phyloP scores from a whole-genome alignment of 2,797 vertebrate species.

The Sebastes steindachneri region DNA sequence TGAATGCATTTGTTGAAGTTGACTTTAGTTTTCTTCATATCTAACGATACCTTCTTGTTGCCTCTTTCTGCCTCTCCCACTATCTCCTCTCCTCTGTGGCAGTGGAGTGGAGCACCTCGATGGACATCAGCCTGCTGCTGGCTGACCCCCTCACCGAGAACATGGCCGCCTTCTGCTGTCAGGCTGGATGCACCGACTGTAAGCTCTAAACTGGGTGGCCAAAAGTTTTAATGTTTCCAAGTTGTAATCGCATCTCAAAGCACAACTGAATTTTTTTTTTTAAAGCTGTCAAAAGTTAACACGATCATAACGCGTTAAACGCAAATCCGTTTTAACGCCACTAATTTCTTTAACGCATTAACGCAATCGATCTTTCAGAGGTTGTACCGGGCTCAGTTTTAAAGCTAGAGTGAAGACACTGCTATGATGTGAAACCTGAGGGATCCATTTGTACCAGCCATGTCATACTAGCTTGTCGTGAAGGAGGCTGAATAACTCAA shows the following conservation, averaged over 20 bases:
- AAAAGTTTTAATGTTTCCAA: neutral
- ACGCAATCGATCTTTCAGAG: too few relatives aligned
- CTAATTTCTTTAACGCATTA: too few relatives aligned
- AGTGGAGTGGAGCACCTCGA: slow-evolving; percentile 96
- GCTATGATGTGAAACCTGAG: too few relatives aligned
- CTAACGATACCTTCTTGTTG: neutral
- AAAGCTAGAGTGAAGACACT: too few relatives aligned
- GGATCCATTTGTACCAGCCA: accelerated
- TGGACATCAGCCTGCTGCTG: slow-evolving; percentile 85
- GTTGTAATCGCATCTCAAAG: neutral
- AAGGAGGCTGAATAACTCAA: too few relatives aligned
- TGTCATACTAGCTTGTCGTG: too few relatives aligned
- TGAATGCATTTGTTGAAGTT: neutral
- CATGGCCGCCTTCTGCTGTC: slow-evolving; percentile 87
- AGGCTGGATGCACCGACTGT: slow-evolving; percentile 85
- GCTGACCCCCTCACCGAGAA: slow-evolving; percentile 90
- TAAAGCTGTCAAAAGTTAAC: too few relatives aligned
- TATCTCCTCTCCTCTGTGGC: neutral
- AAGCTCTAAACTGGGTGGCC: slow-evolving; percentile 62
- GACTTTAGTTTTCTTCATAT: neutral
- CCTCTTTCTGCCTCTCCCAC: neutral
- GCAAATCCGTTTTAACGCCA: too few relatives aligned
- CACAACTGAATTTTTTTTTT: neutral
- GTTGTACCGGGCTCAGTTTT: too few relatives aligned
- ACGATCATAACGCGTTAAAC: too few relatives aligned